phyloP scores from a whole-genome alignment of 1,140 invertebrate species.

The Drosophila willistoni region DNA sequence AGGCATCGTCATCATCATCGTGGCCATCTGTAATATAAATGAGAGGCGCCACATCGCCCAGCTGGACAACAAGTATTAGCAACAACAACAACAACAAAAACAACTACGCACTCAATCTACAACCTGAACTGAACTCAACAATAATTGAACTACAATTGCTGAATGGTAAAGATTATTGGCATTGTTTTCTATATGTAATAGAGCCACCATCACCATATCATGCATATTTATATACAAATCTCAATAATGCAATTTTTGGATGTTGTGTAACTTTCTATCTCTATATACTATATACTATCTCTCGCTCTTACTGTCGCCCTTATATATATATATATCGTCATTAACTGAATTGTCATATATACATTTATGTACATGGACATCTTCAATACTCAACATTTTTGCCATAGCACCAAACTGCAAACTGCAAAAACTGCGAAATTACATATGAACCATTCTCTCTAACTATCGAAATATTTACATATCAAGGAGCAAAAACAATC shows the following conservation, averaged over 20 bases:
- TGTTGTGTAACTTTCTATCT: slow-evolving; percentile 68
- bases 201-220: slow-evolving; percentile 32
- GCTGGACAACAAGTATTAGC: slow-evolving; percentile 36
- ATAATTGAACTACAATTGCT: slow-evolving; percentile 34
- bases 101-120: slow-evolving; percentile 6
- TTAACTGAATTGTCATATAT: slow-evolving; percentile 52
- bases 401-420: slow-evolving; percentile 49
- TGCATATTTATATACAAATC: slow-evolving; percentile 35
- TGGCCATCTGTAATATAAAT: slow-evolving; percentile 25
- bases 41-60: slow-evolving; percentile 29
- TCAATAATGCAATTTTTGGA: slow-evolving; percentile 39
- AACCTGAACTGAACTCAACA: slow-evolving; percentile 23
- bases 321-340: slow-evolving; percentile 33
- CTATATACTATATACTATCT: background rate
- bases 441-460: slow-evolving; percentile 14
- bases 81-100: slow-evolving; percentile 16
- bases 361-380: slow-evolving; percentile 57
- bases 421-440: slow-evolving; percentile 23
- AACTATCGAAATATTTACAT: slow-evolving; percentile 29
- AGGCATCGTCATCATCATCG: slow-evolving; percentile 25
- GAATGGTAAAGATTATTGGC: slow-evolving; percentile 71
- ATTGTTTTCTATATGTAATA: slow-evolving; percentile 40
- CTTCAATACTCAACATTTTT: slow-evolving; percentile 20
- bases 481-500: slow-evolving; percentile 23
- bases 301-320: background rate